A percentile compares a stretch with the other conserved stretches of the same genome.
These are phyloP conservation scores for Agapornis roseicollis DNA, from an alignment of 2,113 vertebrate genomes.

Conservation along the genomic window DNA sequence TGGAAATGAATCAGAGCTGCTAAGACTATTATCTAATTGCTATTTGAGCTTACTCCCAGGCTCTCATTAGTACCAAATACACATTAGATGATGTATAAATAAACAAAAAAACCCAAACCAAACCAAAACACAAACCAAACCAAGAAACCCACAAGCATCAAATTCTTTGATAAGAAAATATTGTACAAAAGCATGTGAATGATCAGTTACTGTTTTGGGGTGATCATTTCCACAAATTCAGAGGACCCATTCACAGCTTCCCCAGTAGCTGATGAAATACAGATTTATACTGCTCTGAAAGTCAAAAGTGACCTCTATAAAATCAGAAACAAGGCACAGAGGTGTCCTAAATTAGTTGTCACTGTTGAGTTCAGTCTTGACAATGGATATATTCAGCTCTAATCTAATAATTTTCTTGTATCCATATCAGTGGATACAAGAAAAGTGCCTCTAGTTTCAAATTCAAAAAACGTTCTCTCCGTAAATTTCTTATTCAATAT, in stretches of 20 bases:
- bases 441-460: background rate
- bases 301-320: background rate
- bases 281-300: background rate
- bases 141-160: rapidly evolving
- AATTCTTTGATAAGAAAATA: background rate
- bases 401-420: background rate
- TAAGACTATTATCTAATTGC: background rate
- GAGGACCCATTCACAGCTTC: rapidly evolving
- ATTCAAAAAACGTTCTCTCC: rapidly evolving
- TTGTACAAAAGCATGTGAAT: background rate
- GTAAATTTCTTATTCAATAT: background rate
- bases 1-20: background rate
- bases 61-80: background rate
- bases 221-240: background rate
- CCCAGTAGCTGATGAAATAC: background rate
- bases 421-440: background rate
- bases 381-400: background rate
- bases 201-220: background rate
- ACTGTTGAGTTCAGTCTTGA: background rate
- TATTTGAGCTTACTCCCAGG: background rate
- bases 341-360: background rate
- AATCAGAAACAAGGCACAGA: background rate
- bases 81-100: background rate
- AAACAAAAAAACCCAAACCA: background rate
- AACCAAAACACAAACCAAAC: background rate